Base-by-base conservation (phyloP, 2,888 invertebrate genomes). In the Charanyca ferruginea region DNA sequence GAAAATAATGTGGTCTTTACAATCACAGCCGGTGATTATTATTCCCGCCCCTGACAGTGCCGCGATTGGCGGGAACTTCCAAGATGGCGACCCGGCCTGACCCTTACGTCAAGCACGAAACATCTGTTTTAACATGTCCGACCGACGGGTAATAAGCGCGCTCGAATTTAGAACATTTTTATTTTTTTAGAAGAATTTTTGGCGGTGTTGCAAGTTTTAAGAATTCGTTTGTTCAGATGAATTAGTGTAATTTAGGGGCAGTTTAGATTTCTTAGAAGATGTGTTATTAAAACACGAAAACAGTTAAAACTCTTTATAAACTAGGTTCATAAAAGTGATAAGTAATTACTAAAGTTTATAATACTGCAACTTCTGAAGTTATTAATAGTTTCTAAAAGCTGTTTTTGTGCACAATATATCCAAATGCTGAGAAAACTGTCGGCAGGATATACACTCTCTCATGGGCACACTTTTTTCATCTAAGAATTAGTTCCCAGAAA, bases 11-110 rank as follows among this genome's bases (percentile, higher is more conserved):
- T 66, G 23, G 22, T 70, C 60, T 47, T 72, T 61, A 72, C 67
- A 70, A 81, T 77, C 77, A 75, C 69, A 75, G 72, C 70, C 74
- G 86, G 92, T 93, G 93, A 94, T 94, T 93, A 93, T 93, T 90
- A 91, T 89, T 90, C 89, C 85, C 87, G 87, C 81, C 85, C 92
- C 88, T 91, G 93, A 91, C 94, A 92, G 91, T 90, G 90, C 87
- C 88, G 87, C 87, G 90, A 93, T 92, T 93, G 93, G 93, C 92
- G 93, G 89, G 92, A 91, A 89, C 87, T 89, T 77, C 84, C 91
- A 93, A 93, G 93, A 94, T 94, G 94, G 94, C 92, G 91, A 94
- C 94, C 94, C 90, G 85, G 88, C 86, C 91, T 94, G 94, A 94
- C 94, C 94, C 91, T 92, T 94, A 90, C 92, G 92, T 94, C 94